These are phyloP conservation scores for Papilio helenus DNA, from an alignment of 1,140 invertebrate genomes.

Conservation along the genomic window DNA sequence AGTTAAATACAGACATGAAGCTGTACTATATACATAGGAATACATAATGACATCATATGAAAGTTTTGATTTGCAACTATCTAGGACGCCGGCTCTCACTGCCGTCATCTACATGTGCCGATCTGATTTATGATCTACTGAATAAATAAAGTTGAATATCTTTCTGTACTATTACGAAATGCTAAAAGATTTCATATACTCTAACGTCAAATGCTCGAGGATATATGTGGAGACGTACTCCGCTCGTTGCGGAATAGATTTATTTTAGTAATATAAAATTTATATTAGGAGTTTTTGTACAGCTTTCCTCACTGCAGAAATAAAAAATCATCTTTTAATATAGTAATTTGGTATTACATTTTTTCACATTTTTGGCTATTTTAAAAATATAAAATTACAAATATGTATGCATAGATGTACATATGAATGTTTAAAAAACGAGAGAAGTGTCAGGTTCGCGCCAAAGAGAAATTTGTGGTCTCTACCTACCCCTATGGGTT, in stretches of 20 bases:
- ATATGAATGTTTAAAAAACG: too few species aligned
- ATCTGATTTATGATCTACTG: slow-evolving; percentile 74
- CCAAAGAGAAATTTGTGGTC: too few species aligned
- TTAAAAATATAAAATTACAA: too few species aligned
- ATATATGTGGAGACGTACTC: slow-evolving; percentile 6
- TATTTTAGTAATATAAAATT: not conserved
- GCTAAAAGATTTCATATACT: slow-evolving; percentile 27
- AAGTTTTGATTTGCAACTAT: slow-evolving; percentile 26
- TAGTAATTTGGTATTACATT: not conserved
- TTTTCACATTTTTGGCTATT: too few species aligned
- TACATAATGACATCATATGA: not conserved
- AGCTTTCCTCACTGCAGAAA: not conserved
- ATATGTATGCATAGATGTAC: too few species aligned
- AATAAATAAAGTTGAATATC: slow-evolving; percentile 71
- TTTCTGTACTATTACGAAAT: slow-evolving; percentile 39
- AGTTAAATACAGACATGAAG: not conserved
- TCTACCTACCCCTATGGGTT: too few species aligned
- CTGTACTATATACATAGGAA: not conserved
- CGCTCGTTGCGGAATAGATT: not conserved
- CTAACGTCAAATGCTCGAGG: slow-evolving; percentile 32
- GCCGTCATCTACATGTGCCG: slow-evolving; percentile 65
- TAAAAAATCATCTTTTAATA: not conserved
- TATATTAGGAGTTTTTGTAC: not conserved
- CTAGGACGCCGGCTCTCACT: slow-evolving; percentile 37
- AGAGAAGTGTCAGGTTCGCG: too few species aligned